phyloP scores from a whole-genome alignment of 1,140 invertebrate species.

The Eueides isabella region DNA sequence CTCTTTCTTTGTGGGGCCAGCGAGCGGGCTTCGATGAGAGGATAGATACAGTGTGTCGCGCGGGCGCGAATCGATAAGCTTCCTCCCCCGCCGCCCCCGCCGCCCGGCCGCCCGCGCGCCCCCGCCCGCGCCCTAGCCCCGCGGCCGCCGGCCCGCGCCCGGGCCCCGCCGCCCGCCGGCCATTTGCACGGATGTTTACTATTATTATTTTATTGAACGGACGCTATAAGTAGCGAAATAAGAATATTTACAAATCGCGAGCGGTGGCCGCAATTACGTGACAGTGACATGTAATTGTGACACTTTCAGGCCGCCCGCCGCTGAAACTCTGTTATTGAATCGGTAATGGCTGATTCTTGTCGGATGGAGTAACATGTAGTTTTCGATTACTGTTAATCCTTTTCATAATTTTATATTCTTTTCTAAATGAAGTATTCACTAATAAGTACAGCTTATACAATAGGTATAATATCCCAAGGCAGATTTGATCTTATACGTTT shows the following conservation, averaged over 20 bases:
- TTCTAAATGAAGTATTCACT: too few species aligned
- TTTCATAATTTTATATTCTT: too few species aligned
- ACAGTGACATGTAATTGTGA: conserved; percentile 27
- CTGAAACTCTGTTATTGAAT: conserved; percentile 29
- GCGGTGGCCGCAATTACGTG: conserved; percentile 29
- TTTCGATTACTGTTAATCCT: neutral
- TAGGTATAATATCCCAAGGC: too few species aligned
- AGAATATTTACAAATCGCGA: conserved; percentile 66
- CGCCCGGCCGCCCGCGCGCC: conserved; percentile 35
- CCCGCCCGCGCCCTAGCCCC: conserved; percentile 28
- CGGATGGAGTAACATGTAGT: neutral
- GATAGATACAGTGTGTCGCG: conserved; percentile 80
- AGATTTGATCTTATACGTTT: too few species aligned
- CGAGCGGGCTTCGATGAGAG: conserved; percentile 78
- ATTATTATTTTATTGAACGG: conserved; percentile 82
- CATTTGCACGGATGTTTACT: conserved; percentile 81
- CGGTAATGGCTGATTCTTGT: conserved; percentile 5
- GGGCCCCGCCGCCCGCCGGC: conserved; percentile 63
- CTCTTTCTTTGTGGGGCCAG: conserved; percentile 80
- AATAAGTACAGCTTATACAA: too few species aligned
- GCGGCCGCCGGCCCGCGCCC: conserved; percentile 43
- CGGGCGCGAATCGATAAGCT: conserved; percentile 77
- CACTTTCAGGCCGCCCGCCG: conserved; percentile 20
- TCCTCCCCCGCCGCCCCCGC: conserved; percentile 42
- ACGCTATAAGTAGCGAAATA: conserved; percentile 73